phyloP scores from a whole-genome alignment of 1,140 invertebrate genomes.

The Temnothorax curvispinosus region DNA sequence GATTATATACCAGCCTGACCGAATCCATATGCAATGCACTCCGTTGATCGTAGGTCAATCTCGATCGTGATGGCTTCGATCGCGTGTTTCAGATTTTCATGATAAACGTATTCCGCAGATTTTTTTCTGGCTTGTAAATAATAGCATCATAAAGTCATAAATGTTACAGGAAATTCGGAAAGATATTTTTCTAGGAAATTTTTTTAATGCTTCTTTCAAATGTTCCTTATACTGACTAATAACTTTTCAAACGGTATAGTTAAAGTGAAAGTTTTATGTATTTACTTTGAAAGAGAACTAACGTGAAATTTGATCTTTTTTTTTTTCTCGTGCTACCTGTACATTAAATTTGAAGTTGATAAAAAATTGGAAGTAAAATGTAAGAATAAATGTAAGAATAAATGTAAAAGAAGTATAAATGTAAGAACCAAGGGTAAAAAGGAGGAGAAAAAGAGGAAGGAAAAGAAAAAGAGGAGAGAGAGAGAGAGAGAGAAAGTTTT shows the following conservation, averaged over 20 bases:
- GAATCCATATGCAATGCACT: constrained; percentile 39
- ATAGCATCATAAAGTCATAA: background rate
- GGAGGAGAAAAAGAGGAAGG: too few relatives aligned
- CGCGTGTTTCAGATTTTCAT: background rate
- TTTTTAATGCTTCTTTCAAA: too few relatives aligned
- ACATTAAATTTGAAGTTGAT: background rate
- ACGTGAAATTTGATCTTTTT: background rate
- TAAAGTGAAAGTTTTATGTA: background rate
- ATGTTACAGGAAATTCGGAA: background rate
- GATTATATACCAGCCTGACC: background rate
- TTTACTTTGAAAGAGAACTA: background rate
- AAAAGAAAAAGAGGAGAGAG: background rate
- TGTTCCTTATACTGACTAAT: background rate
- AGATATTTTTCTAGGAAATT: background rate
- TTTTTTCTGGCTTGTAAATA: background rate
- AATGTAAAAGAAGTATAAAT: too few relatives aligned
- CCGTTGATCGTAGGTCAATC: background rate
- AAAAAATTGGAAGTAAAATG: background rate
- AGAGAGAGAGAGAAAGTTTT: background rate
- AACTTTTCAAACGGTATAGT: background rate
- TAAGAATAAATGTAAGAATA: too few relatives aligned
- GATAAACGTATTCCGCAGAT: background rate
- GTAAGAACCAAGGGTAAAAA: too few relatives aligned
- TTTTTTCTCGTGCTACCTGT: background rate
- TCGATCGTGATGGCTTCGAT: background rate